Conservation (phyloP, 2,888 invertebrate species). For the Hirtodrosophila duncani region DNA sequence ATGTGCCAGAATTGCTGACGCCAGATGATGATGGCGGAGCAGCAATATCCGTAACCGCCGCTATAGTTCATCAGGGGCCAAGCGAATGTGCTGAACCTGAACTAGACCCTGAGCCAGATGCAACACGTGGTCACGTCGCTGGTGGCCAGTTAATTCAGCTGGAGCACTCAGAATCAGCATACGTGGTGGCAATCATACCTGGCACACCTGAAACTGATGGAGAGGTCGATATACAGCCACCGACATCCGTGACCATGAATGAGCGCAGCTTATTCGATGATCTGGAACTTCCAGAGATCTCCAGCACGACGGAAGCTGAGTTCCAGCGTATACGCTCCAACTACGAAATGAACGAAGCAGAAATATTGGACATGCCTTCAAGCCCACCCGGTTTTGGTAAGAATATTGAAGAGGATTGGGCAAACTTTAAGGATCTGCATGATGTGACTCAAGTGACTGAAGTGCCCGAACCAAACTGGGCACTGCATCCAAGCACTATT, state of each 20-base stretch:
- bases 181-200: conserved; percentile 56
- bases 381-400: conserved; percentile 66
- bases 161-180: conserved; percentile 34
- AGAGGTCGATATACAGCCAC: conserved; percentile 6
- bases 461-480: conserved; percentile 42
- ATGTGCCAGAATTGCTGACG: conserved; percentile 56
- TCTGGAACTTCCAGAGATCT: conserved; percentile 43
- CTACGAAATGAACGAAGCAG: conserved; percentile 66
- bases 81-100: neutral
- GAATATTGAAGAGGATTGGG: conserved; percentile 71
- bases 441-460: conserved; percentile 12
- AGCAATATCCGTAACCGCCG: conserved; percentile 47
- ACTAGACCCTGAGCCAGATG: neutral
- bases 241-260: no score
- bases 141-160: conserved; percentile 6
- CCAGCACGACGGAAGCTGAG: conserved; percentile 37
- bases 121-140: neutral
- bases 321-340: conserved; percentile 62
- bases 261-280: conserved; percentile 37
- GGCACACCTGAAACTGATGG: conserved; percentile 43
- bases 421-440: conserved; percentile 61
- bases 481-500: conserved; percentile 26
- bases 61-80: conserved; percentile 43
- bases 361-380: conserved; percentile 52
- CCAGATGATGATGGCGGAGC: conserved; percentile 50